phyloP scores from a whole-genome alignment of 2,797 vertebrate species.

The Cheirogaleus major region DNA sequence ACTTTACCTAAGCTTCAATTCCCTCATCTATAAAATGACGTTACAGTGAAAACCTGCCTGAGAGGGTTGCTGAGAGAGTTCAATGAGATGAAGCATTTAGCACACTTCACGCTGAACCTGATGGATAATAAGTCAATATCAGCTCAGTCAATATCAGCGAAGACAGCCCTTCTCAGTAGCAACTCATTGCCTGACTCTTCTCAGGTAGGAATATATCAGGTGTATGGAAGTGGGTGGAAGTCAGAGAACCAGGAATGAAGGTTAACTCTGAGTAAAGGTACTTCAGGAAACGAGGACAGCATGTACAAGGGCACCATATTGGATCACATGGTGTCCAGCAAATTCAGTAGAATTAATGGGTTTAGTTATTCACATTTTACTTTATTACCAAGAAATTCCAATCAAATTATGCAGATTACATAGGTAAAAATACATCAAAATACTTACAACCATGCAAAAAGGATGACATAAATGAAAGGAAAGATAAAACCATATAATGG shows the following conservation, averaged over 20 bases:
- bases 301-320: rapidly evolving
- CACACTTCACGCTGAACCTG: neutral
- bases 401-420: neutral
- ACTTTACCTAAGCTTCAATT: neutral
- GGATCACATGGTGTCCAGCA: neutral
- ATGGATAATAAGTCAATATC: neutral
- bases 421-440: neutral
- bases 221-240: neutral
- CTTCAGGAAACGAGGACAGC: neutral
- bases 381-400: neutral
- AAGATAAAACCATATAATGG: neutral
- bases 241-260: neutral
- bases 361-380: neutral
- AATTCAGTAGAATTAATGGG: neutral
- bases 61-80: neutral
- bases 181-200: neutral
- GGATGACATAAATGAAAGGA: neutral
- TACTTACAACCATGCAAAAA: neutral
- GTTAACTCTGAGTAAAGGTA: neutral
- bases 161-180: neutral
- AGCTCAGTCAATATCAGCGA: rapidly evolving
- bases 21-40: neutral
- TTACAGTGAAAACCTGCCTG: neutral
- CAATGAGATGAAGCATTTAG: neutral
- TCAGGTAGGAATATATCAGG: neutral